Conservation (phyloP, 2,888 invertebrate species). For the Dermolepida albohirtum region DNA sequence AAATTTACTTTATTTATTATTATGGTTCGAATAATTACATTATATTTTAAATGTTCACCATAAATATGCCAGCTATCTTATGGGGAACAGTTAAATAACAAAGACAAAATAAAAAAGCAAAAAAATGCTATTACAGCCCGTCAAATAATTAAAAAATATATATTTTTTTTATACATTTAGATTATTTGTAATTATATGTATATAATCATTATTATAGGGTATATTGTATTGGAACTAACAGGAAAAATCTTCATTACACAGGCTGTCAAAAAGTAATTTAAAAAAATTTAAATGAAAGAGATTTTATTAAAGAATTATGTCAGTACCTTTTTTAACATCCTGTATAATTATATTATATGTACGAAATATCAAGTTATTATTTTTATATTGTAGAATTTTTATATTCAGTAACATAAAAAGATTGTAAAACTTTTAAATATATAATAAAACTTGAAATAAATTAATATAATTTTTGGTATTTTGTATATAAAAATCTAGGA, state of each 20-base stretch:
- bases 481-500: conserved; percentile 37
- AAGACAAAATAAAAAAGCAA: neutral
- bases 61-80: conserved; percentile 42
- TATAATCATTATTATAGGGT: too few relatives aligned
- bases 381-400: neutral
- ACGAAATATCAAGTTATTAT: conserved; percentile 41
- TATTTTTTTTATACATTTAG: conserved; percentile 40
- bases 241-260: conserved; percentile 32
- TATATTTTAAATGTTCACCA: conserved; percentile 31
- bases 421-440: conserved; percentile 28
- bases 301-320: conserved; percentile 11
- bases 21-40: neutral
- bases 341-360: conserved; percentile 38
- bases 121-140: conserved; percentile 50
- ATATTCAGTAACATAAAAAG: neutral
- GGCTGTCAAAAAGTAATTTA: conserved; percentile 25
- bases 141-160: conserved; percentile 50
- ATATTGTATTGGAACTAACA: conserved; percentile 31
- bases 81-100: conserved; percentile 37
- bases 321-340: conserved; percentile 31
- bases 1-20: conserved; percentile 16
- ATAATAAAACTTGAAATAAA: conserved; percentile 22
- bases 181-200: conserved; percentile 6
- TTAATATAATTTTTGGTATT: conserved; percentile 35
- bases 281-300: conserved; percentile 4